These are phyloP conservation scores for Scolanthus callimorphus DNA, from an alignment of 92 coral and sea anemone genomes.

Conservation along the genomic window DNA sequence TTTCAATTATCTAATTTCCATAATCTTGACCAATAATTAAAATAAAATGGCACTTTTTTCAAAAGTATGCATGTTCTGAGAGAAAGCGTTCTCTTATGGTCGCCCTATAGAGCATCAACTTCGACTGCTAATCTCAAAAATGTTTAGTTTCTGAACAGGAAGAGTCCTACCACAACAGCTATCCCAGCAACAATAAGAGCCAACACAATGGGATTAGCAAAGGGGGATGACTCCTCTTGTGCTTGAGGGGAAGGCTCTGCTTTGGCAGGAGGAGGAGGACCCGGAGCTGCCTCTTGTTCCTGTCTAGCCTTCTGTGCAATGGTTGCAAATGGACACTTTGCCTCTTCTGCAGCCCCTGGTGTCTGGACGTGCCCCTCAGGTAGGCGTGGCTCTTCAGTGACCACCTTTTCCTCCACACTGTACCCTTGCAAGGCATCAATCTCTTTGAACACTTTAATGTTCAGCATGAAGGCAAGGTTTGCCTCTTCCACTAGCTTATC, in stretches of 20 bases:
- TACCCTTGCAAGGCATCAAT: slow-evolving; percentile 74
- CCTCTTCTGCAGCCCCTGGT: neutral
- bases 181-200: slow-evolving; percentile 38
- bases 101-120: too few species aligned
- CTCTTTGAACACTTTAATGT: slow-evolving; percentile 83
- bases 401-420: slow-evolving; percentile 14
- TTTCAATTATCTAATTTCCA: too few species aligned
- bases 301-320: slow-evolving; percentile 56
- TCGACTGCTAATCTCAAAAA: too few species aligned
- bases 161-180: slow-evolving; percentile 32
- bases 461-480: slow-evolving; percentile 66
- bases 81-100: too few species aligned
- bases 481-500: slow-evolving; percentile 93
- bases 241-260: neutral
- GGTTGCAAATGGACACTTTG: slow-evolving; percentile 81
- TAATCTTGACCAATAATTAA: too few species aligned
- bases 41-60: too few species aligned
- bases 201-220: slow-evolving; percentile 18
- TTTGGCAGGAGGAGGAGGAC: neutral
- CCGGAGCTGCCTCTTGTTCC: slow-evolving; percentile 15
- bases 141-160: slow-evolving; percentile 8
- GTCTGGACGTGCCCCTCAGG: neutral
- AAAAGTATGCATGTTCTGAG: too few species aligned
- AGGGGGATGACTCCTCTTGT: neutral
- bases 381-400: neutral